phyloP scores from a whole-genome alignment of 2,797 vertebrate genomes.

The Arctocebus calabarensis region DNA sequence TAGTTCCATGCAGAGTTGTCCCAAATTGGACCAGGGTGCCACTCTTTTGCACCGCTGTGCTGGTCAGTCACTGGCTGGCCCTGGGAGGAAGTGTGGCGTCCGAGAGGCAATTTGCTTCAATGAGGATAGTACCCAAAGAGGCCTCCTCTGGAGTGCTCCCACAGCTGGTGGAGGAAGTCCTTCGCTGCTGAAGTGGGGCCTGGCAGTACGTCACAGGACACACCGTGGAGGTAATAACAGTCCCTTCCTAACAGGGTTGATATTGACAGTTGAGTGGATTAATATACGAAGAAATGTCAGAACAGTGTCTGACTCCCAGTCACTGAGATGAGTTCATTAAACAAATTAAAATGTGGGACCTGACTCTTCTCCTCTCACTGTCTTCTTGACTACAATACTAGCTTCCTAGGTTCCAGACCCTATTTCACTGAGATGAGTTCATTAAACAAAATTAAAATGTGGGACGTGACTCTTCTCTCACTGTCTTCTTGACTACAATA shows the following conservation, averaged over 20 bases:
- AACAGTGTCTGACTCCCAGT: not conserved
- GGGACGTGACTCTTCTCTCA: not conserved
- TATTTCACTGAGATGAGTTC: not conserved
- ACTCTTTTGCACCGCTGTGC: not conserved
- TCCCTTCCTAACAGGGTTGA: not conserved
- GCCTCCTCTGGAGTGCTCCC: accelerated
- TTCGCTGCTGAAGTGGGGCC: not conserved
- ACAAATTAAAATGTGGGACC: not conserved
- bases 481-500: not conserved
- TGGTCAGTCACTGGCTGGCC: too few relatives aligned
- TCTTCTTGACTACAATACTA: not conserved
- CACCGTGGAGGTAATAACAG: accelerated
- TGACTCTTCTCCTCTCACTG: not conserved
- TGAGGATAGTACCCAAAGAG: not conserved
- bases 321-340: not conserved
- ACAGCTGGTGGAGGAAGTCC: not conserved
- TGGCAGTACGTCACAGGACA: not conserved
- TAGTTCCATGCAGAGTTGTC: not conserved
- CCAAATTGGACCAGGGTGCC: not conserved
- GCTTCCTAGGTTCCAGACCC: not conserved
- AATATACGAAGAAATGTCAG: not conserved
- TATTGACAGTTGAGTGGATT: not conserved
- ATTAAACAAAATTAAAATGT: not conserved
- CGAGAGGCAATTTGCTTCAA: not conserved
- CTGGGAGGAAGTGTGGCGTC: too few relatives aligned